phyloP scores from a whole-genome alignment of 2,113 vertebrate genomes.

The Syngnathoides biaculeatus region DNA sequence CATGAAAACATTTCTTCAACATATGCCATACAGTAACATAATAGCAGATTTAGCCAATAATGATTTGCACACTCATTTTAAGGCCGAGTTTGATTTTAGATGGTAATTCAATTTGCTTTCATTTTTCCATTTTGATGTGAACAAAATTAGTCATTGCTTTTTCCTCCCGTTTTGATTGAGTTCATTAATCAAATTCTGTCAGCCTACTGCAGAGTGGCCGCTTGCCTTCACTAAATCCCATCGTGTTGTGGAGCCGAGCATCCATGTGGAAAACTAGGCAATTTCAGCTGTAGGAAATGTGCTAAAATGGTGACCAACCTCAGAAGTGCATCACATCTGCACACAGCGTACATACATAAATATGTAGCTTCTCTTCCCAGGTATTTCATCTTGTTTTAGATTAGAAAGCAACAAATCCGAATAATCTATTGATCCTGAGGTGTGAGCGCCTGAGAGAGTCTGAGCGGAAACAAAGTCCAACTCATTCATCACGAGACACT shows the following conservation, averaged over 20 bases:
- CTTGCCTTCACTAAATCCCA: constrained; percentile 25
- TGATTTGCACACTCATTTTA: background rate
- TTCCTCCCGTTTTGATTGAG: background rate
- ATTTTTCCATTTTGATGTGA: background rate
- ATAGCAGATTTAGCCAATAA: background rate
- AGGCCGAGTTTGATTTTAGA: background rate
- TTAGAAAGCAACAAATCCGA: constrained; percentile 16
- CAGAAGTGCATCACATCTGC: constrained; percentile 34
- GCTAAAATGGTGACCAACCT: constrained; percentile 40
- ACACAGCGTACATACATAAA: background rate
- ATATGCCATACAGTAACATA: background rate
- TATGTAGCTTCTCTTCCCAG: constrained; percentile 8
- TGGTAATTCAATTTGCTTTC: background rate
- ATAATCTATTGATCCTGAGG: constrained; percentile 10
- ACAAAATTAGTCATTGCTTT: background rate
- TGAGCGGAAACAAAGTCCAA: constrained; percentile 10
- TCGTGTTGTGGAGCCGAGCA: constrained; percentile 37
- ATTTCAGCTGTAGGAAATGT: constrained; percentile 58
- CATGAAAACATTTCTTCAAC: background rate
- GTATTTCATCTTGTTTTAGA: constrained; percentile 17
- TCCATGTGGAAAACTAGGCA: constrained; percentile 66
- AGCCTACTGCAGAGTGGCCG: constrained; percentile 24
- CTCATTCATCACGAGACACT: constrained; percentile 48
- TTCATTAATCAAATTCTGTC: constrained; percentile 47
- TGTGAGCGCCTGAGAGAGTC: background rate